Evolutionary conservation across 2,113 vertebrate genomes (phyloP), one percentile per base, ranked within the genome.

Genomic region (Struthio camelus): DNA sequence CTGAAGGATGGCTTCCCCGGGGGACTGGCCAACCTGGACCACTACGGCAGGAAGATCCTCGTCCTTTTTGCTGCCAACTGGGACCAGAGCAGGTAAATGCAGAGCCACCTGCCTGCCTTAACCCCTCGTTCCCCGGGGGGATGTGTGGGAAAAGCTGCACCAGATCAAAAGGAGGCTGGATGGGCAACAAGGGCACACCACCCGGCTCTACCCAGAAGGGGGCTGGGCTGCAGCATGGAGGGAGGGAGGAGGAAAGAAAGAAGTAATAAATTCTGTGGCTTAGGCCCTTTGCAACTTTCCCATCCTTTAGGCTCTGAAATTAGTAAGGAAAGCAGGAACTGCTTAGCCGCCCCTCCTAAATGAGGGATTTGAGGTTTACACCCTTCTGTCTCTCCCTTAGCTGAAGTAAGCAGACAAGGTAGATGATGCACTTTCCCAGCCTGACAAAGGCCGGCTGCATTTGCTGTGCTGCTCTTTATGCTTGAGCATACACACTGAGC

Each of bases 61-160:
- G 99, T 99, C 38, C 98, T 99, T 67, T 99, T 99, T 40, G 99
- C 99, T 44, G 99, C 99, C 95, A 99, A 99, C 98, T 99, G 99
- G 99, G 99, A 99, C 97, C 99, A 99, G 98, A 99, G 99, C 99
- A 99, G 99, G 99, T 99, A 99, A 98, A 95, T 44, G 14, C 51
- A 46, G 61, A 79, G 58, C 22, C 40, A 14, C 53, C 61, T 3
- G 2, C 40, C 34, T 5, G 16, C n/a, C 34, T 62, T 46, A 70
- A 66, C 44, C 76, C 87, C 8, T 64, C 69, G 27, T 66, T 16
- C 18, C 16, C 18, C 4, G 0, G 10, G 38, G 19, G 23, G 27
- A 1, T 14, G 70, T 1, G 10, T 69, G 64, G 71, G 71, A 62
- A 70, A 76, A 83, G 36, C 90, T 20, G 48, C 65, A 67, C 6